Base-by-base conservation (phyloP, 2,113 vertebrate species). In the Chlorocebus sabaeus region DNA sequence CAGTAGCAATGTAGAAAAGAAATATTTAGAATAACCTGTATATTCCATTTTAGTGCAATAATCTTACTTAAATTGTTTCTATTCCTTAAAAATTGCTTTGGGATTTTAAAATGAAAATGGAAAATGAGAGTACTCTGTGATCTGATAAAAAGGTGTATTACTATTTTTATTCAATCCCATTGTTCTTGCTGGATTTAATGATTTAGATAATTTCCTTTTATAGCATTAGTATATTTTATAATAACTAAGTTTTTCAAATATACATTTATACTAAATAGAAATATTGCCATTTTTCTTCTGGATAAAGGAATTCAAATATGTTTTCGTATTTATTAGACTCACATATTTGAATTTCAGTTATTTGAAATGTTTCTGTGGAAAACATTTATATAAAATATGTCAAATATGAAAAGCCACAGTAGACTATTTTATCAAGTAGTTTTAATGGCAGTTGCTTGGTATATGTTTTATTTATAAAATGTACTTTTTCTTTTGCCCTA, bases 401-500 rank as follows among this genome's bases (percentile, higher is more conserved):
- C 30, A 20, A 61, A 85, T 48, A 14, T 50, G 38, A 79, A 18
- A 70, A 45, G 48, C 6, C 16, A 8, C 40, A 76, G 40, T 3
- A 16, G 12, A n/a, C 73, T 17, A 30, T 82, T 94, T 50, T 83
- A 35, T 59, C 30, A 50, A 22, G 14, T 82, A 38, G 35, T 83
- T 90, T 96, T 50, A 30, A 32, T 75, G 83, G 2, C 32, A 27
- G 43, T 94, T 79, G 32, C 23, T 90, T 68, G 35, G 3, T 50
- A 13, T 43, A 7, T 59, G 20, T 83, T 75, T 70, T 30, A 72
- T 30, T 87, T 93, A 82, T 85, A 70, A 90, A 93, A 12, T 85
- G 8, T 23, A 16, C 25, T 93, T 88, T 96, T 96, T 97, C 70
- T 97, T 70, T 95, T 98, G 87, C 93, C 91, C 1, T 95, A 99